Evolutionary conservation across 1,140 invertebrate genomes (phyloP).

Genomic region (Drosophila kikkawai): DNA sequence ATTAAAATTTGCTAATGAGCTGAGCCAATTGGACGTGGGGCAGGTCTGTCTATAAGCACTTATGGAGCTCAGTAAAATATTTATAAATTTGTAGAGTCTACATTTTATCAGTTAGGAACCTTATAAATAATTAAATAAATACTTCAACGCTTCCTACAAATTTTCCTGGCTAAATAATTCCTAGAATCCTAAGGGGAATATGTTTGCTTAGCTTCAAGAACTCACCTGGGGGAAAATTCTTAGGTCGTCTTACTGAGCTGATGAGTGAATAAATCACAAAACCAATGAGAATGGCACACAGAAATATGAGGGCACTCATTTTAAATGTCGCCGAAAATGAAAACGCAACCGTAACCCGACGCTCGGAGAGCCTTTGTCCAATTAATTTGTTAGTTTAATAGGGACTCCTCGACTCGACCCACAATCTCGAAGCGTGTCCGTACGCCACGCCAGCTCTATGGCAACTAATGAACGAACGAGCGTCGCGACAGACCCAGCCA

Average conservation of each 20-base stretch:
- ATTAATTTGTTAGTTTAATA: slow-evolving; percentile 15
- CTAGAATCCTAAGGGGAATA: neutral
- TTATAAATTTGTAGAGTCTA: neutral
- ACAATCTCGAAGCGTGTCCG: slow-evolving; percentile 47
- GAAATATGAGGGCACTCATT: slow-evolving; percentile 69
- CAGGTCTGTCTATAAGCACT: slow-evolving; percentile 26
- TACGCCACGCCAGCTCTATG: slow-evolving; percentile 44
- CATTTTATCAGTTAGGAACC: neutral
- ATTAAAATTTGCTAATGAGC: slow-evolving; percentile 43
- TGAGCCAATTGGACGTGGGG: slow-evolving; percentile 22
- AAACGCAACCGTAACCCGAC: slow-evolving; percentile 7
- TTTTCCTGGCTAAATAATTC: neutral
- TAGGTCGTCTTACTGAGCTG: slow-evolving; percentile 62
- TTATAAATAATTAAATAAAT: neutral
- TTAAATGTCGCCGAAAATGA: slow-evolving; percentile 8
- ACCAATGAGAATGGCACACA: slow-evolving; percentile 54
- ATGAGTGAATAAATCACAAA: slow-evolving; percentile 61
- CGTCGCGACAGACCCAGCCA: slow-evolving; percentile 21
- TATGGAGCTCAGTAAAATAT: neutral
- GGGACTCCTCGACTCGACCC: slow-evolving; percentile 2
- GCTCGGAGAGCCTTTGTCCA: slow-evolving; percentile 19
- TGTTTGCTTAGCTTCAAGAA: neutral
- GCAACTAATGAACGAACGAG: slow-evolving; percentile 59
- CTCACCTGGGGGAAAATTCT: slow-evolving; percentile 81
- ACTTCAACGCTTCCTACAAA: neutral